Evolutionary conservation across 2,113 vertebrate genomes (phyloP).

Genomic region (Sclerurus mexicanus): DNA sequence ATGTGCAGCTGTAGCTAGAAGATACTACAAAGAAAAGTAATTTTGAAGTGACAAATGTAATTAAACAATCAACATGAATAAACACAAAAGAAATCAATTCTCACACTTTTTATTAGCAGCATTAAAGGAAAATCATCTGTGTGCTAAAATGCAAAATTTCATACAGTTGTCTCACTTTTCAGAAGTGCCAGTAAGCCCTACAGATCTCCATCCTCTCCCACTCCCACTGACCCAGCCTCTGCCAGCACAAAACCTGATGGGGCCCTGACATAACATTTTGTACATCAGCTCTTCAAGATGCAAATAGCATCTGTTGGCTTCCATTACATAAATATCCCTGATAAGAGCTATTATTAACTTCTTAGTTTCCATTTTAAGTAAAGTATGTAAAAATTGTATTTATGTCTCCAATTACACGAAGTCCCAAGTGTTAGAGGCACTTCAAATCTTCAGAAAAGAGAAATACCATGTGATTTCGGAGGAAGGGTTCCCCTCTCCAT

Average conservation of each 20-base stretch:
- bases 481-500: not conserved
- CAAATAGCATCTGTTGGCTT: conserved; percentile 53
- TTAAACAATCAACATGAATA: not conserved
- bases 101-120: not conserved
- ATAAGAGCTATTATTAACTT: conserved; percentile 59
- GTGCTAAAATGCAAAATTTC: not conserved
- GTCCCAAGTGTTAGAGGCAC: not conserved
- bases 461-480: not conserved
- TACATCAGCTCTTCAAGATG: conserved; percentile 14
- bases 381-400: conserved; percentile 31
- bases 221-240: conserved; percentile 29
- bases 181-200: not conserved
- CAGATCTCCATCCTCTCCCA: not conserved
- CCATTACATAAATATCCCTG: conserved; percentile 25
- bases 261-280: not conserved
- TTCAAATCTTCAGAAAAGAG: not conserved
- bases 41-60: not conserved
- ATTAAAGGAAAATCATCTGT: not conserved
- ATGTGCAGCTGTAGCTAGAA: not conserved
- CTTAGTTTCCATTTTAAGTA: conserved; percentile 52
- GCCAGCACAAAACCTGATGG: not conserved
- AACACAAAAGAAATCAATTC: not conserved
- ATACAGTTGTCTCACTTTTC: not conserved
- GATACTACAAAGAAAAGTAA: not conserved
- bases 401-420: not conserved